Conservation (phyloP, 2,888 invertebrate genomes). For the Lapara coniferarum region DNA sequence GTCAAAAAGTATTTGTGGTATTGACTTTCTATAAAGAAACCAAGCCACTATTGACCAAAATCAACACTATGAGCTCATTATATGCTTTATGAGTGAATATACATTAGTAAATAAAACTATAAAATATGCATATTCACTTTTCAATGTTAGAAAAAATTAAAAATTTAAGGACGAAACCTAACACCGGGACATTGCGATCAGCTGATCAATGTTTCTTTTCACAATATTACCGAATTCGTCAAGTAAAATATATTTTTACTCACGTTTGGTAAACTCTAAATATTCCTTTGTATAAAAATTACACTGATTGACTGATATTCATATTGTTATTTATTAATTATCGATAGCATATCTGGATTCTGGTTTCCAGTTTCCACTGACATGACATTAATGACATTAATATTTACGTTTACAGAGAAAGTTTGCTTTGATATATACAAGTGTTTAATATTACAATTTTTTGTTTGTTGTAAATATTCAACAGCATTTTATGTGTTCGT, state of each 20-base stretch:
- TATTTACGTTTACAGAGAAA: background rate
- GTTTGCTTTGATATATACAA: background rate
- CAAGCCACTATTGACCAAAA: background rate
- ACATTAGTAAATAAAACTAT: background rate
- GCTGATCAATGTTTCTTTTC: background rate
- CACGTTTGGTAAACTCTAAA: background rate
- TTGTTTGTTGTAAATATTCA: background rate
- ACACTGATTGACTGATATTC: background rate
- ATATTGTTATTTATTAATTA: background rate
- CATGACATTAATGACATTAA: background rate
- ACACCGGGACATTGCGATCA: slow-evolving; percentile 13
- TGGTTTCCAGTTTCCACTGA: background rate
- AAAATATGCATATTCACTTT: background rate
- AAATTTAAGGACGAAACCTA: background rate
- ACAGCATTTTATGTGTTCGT: background rate
- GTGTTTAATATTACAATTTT: background rate
- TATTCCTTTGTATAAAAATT: background rate
- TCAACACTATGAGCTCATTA: background rate
- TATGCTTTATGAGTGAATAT: background rate
- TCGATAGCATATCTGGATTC: background rate
- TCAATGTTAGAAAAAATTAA: background rate
- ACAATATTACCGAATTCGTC: background rate
- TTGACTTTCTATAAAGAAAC: no score
- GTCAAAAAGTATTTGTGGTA: background rate
- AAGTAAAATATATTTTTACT: background rate